Base-by-base conservation (phyloP, 1,140 invertebrate species). In the Elysia chlorotica region DNA sequence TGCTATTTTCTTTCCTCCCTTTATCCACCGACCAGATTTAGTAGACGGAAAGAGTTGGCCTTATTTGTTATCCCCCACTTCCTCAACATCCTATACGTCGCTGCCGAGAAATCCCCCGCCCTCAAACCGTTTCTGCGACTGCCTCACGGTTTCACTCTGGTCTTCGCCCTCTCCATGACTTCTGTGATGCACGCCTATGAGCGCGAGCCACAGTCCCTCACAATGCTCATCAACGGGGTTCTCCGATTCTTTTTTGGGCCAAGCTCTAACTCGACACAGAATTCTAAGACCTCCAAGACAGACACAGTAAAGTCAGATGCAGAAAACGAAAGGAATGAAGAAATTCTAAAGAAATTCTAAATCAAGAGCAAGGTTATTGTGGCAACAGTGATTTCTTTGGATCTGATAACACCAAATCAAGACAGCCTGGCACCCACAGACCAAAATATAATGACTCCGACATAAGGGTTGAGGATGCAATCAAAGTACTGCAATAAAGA, bases 161-260 rank as follows among this genome's bases (percentile, higher is more conserved):
- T 82, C 4, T 85, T 77, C 61, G 76, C 80, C 10, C 10, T 81
- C 0, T 81, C 83, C 14, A 83, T 83, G 82, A 74, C 78, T 2
- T 74, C 78, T 0, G 69, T 85, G 1, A 85, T 85, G 83, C 82
- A 85, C 57, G 81, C 83, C 0, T 83, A 85, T 63, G 83, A 85
- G 65, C 73, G 81, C 5, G 80, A 85, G 53, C 79, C 81, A 57
- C 76, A 79, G 25, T 83, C 83, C 3, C 69, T 83, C 21, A 80
- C 76, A 2, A 30, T 78, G 61, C 75, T 83, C 2, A 66, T 83
- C 17, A 77, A 80, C 54, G 80, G 83, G 56, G 25, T 82, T 3
- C 56, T 84, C 1, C 76, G 68, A 36, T 79, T 76, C 61, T 83
- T 82, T 65, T 76, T 83, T 53, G 81, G 83, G 17, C 61, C 65